Evolutionary conservation across 2,113 vertebrate genomes (phyloP), one percentile per base, ranked within the genome.

Genomic region (Callopanchax toddi): DNA sequence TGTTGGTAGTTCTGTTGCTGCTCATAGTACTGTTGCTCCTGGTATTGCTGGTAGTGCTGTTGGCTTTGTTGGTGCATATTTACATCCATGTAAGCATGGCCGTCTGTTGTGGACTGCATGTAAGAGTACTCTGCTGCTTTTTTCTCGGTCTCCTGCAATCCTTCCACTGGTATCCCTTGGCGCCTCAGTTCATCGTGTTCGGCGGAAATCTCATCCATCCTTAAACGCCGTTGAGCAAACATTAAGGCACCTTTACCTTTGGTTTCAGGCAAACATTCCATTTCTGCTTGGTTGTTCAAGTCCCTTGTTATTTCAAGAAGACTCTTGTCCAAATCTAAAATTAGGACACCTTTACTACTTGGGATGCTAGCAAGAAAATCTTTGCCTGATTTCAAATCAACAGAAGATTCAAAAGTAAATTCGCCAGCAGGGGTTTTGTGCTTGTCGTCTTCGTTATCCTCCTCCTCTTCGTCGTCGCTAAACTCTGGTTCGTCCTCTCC

Each of bases 191-290:
- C 96, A 46, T 98, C 97, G 6, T 96, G 94, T 49, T 98, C 95
- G 0, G 96, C 96, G 1, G 94, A 64, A 56, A 98, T 97, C 86
- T 97, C 95, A 81, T 99, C 97, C 93, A 98, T 95, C 23, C 96
- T 90, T 72, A 93, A 94, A 78, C 94, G 92, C 34, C 96, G 90
- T 85, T 93, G 94, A 66, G 94, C 96, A 88, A 99, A 99, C 97
- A 99, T 97, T 56, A 94, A 70, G 32, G 94, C 97, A 16, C 97
- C 97, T 84, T 99, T 99, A 61, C 97, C 97, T 56, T 94, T 93
- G 75, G 89, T 96, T 43, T 98, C 96, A 49, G 95, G 95, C 63
- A 97, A 87, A 23, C 91, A 91, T 74, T 96, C 94, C 97, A 99
- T 98, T 79, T 89, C 90, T 39, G 88, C 89, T 64, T 79, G 87